Percentiles rank a stretch among this genome's conserved stretches.
These are phyloP conservation scores for Zaprionus tsacasi DNA, from an alignment of 1,140 invertebrate species.

Conservation along the genomic window DNA sequence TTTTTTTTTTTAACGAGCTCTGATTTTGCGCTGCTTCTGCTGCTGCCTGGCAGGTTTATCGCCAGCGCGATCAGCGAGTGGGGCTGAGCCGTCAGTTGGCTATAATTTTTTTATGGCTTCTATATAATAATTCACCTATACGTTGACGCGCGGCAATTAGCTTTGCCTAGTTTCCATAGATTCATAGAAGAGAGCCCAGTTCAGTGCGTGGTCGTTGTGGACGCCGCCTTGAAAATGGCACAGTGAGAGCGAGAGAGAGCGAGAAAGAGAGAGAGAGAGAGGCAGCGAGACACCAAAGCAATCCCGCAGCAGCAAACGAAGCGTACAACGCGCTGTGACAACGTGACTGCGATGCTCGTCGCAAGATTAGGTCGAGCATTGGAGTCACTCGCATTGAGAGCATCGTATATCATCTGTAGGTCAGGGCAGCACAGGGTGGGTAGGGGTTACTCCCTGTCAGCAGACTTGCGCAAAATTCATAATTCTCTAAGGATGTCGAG, in stretches of 20 bases:
- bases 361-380: conserved; percentile 58
- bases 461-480: conserved; percentile 31
- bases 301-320: conserved; percentile 13
- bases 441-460: background rate
- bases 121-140: conserved; percentile 83
- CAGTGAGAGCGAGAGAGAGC: background rate
- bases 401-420: conserved; percentile 26
- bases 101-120: conserved; percentile 67
- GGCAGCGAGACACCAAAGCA: conserved; percentile 15
- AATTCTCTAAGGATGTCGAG: conserved; percentile 54
- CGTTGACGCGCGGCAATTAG: conserved; percentile 71
- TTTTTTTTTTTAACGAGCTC: conserved; percentile 72
- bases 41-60: conserved; percentile 58
- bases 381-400: conserved; percentile 16
- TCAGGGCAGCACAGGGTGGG: background rate
- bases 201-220: conserved; percentile 51
- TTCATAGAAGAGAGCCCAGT: conserved; percentile 51
- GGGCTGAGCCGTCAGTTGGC: conserved; percentile 47
- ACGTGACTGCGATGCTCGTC: conserved; percentile 71
- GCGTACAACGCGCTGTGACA: conserved; percentile 33
- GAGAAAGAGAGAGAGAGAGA: background rate
- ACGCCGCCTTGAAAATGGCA: conserved; percentile 45
- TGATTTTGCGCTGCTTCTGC: conserved; percentile 63
- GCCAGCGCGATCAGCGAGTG: conserved; percentile 61
- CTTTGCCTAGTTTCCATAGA: conserved; percentile 60